phyloP scores from a whole-genome alignment of 1,140 invertebrate species.

The Microvelia longipes region DNA sequence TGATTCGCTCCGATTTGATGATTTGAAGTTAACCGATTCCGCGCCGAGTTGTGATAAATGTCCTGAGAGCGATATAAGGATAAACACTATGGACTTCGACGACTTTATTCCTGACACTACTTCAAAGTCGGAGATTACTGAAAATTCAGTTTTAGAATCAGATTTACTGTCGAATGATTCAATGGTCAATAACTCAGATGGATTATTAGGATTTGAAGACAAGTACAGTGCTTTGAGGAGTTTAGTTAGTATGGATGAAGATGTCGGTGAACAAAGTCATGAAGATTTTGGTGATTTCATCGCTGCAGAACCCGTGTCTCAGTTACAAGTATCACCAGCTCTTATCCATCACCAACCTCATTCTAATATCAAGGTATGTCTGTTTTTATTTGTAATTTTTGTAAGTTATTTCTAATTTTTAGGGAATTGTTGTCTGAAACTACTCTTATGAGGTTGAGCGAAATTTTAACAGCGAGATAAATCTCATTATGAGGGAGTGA shows the following conservation, averaged over 20 bases:
- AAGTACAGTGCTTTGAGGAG: slow-evolving; percentile 7
- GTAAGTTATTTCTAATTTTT: too few species aligned
- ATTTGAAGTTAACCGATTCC: neutral
- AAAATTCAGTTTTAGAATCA: neutral
- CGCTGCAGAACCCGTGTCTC: slow-evolving; percentile 27
- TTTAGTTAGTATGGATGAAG: slow-evolving; percentile 2
- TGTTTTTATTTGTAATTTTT: neutral
- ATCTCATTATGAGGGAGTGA: too few species aligned
- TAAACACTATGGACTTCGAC: neutral
- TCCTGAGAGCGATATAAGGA: neutral
- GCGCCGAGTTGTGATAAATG: neutral
- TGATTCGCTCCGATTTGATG: neutral
- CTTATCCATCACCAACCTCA: neutral
- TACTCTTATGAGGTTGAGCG: too few species aligned
- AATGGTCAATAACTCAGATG: neutral
- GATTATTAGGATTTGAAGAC: neutral
- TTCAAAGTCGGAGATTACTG: neutral
- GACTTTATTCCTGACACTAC: neutral
- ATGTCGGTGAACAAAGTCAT: slow-evolving; percentile 5
- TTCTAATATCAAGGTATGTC: slow-evolving; percentile 10
- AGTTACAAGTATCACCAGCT: neutral
- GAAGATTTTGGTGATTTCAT: slow-evolving; percentile 46
- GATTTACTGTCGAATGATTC: too few species aligned
- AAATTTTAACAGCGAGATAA: too few species aligned
- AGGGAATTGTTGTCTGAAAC: too few species aligned